Evolutionary conservation across 2,113 vertebrate genomes (phyloP), one percentile per base, ranked within the genome.

Genomic region (Glareola pratincola): DNA sequence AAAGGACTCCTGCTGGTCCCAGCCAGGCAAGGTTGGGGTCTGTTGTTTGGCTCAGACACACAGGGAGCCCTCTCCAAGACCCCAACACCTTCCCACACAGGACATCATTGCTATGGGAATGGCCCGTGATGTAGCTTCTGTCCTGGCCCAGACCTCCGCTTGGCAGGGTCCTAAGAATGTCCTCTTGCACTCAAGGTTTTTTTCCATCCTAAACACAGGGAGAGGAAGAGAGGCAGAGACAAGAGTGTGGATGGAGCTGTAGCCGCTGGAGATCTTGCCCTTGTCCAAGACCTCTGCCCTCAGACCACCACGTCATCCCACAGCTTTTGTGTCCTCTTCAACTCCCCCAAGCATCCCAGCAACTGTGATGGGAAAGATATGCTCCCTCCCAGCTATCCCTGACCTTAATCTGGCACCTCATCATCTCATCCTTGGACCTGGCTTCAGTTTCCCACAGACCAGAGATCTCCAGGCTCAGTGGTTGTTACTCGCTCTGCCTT

Each of bases 321-420:
- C 80, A 91, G 66, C 76, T 91, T 67, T 62, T 84, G n/a, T 4
- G 48, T 75, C 34, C 88, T 84, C 43, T 75, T 60, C n/a, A 53
- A 13, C 48, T 92, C 34, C 56, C 67, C 24, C 64, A 78, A 43
- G 79, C 72, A 36, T 54, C 59, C 34, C 59, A 54, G 67, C 50
- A 92, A 26, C 56, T 3, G 0, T 41, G 73, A 30, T 94, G 94
- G 96, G 92, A 94, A 93, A 91, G 39, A 78, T 32, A 21, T 0
- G 9, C 54, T 93, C 71, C 45, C 17, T 93, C 43, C 9, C 43
- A 90, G 57, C 66, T 32, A 62, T 37, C 6, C n/a, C 62, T 89
- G 85, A 81, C 88, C 94, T 86, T 51, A 5, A 27, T 72, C 64
- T 95, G 80, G 36, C 88, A 89, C 68, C 79, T 96, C 94, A 69